Evolutionary conservation across 2,797 vertebrate species (phyloP).

Genomic region (Macrochelys suwanniensis): DNA sequence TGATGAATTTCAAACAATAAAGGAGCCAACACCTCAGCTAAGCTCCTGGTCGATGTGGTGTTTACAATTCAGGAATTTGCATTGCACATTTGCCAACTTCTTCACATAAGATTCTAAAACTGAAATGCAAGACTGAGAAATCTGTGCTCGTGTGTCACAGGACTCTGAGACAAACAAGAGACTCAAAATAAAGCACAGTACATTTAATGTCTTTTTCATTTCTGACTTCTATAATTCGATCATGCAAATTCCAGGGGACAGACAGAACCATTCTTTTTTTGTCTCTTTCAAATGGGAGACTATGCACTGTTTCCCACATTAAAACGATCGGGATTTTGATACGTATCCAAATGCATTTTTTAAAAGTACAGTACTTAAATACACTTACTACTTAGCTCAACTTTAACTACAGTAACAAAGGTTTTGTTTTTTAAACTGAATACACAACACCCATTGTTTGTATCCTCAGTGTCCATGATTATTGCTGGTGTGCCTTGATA

Average conservation of each 20-base stretch:
- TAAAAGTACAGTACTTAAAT: slow-evolving; percentile 23
- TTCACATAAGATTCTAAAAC: neutral
- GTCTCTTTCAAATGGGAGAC: neutral
- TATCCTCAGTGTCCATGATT: neutral
- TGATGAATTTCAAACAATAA: slow-evolving; percentile 67
- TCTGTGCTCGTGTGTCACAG: neutral
- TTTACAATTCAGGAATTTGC: slow-evolving; percentile 65
- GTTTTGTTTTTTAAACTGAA: neutral
- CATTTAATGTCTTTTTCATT: neutral
- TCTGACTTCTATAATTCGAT: neutral
- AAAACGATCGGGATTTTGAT: neutral
- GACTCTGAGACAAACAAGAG: neutral
- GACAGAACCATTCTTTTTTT: neutral
- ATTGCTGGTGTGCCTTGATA: neutral
- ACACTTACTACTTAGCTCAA: neutral
- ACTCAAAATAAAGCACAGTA: neutral
- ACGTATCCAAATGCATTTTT: neutral
- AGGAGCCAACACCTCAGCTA: slow-evolving; percentile 47
- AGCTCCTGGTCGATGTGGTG: slow-evolving; percentile 6
- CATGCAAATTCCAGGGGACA: neutral
- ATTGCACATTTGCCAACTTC: slow-evolving; percentile 20
- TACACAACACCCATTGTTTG: neutral
- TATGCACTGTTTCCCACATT: neutral
- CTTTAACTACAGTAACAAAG: neutral
- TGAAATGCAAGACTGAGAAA: slow-evolving; percentile 9